phyloP scores from a whole-genome alignment of 2,888 invertebrate genomes.

The Eremobia ochroleuca region DNA sequence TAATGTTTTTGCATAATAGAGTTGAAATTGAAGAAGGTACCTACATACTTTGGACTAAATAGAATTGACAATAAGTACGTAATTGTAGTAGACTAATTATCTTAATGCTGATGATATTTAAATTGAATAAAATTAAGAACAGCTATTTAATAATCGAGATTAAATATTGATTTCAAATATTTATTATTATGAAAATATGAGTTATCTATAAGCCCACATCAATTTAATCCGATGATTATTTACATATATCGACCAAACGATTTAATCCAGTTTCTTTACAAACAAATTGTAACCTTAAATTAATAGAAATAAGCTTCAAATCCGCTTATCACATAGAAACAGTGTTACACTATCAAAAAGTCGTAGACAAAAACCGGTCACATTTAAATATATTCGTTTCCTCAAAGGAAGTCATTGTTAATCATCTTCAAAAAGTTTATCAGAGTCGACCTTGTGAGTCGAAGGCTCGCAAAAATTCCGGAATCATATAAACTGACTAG shows the following conservation, averaged over 20 bases:
- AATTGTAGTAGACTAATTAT: slow-evolving; percentile 7
- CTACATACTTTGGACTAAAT: slow-evolving; percentile 35
- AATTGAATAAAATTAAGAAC: slow-evolving; percentile 4
- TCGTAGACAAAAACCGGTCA: slow-evolving; percentile 55
- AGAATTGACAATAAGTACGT: slow-evolving; percentile 42
- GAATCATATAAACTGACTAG: slow-evolving; percentile 75
- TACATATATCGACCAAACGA: slow-evolving; percentile 17
- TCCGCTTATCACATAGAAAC: background rate
- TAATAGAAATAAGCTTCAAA: background rate
- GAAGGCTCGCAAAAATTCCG: slow-evolving; percentile 80
- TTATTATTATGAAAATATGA: slow-evolving; percentile 12
- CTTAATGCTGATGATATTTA: slow-evolving; percentile 9
- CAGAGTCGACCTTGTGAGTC: slow-evolving; percentile 70
- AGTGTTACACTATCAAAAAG: slow-evolving; percentile 43
- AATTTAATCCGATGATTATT: slow-evolving; percentile 29
- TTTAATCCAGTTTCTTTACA: slow-evolving; percentile 22
- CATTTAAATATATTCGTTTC: slow-evolving; percentile 71
- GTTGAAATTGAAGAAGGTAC: slow-evolving; percentile 28
- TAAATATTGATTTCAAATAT: slow-evolving; percentile 12
- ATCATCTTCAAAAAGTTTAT: slow-evolving; percentile 83
- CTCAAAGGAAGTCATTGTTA: slow-evolving; percentile 84
- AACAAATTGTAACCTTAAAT: background rate
- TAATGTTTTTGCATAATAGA: slow-evolving; percentile 47
- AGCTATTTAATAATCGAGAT: background rate
- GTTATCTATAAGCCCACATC: slow-evolving; percentile 11